Evolutionary conservation across 1,140 invertebrate genomes (phyloP), one percentile per base, ranked within the genome.

Genomic region (Bombyx mori): DNA sequence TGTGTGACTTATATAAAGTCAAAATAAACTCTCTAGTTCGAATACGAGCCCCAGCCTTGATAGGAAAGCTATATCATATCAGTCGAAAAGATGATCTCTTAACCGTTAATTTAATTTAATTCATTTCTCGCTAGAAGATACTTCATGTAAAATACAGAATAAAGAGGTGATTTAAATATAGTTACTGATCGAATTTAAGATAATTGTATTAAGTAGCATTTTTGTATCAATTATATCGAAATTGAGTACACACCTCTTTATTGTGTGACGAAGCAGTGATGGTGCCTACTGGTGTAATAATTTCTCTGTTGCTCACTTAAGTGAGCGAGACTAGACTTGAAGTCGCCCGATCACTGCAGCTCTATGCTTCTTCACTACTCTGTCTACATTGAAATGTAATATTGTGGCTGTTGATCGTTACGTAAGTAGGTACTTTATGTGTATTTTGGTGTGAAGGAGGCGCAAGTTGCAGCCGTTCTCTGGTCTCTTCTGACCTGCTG

Each of bases 401-500:
- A 3, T 35, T 35, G 26, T 35, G 26, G 26, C 26, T 35, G 26
- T 35, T 5, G 26, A 35, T 35, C 26, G 26, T 35, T 35, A 35
- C 26, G 26, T 35, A 35, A 35, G 26, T 35, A 35, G 26, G 26
- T 35, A 35, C 26, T 35, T 5, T 35, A 35, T 35, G 26, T 35
- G 26, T 35, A 35, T 61, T 62, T 61, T 52, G 56, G 47, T 66
- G 65, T 59, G 42, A 58, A 53, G 56, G 47, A 64, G 66, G 26
- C 26, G 26, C 26, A 35, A 35, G 26, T 35, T 60, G 59, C 61
- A 69, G 61, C 61, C 10, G 58, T 35, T 35, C 26, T 68, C 70
- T 69, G 61, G 73, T 71, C 69, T 74, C 74, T 72, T 65, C 69
- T 71, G 75, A 73, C 75, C 78, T 82, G 80, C 76, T 84, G 83